These are phyloP conservation scores for Brachionus rubens DNA, from an alignment of 1,140 invertebrate genomes.

Conservation along the genomic window DNA sequence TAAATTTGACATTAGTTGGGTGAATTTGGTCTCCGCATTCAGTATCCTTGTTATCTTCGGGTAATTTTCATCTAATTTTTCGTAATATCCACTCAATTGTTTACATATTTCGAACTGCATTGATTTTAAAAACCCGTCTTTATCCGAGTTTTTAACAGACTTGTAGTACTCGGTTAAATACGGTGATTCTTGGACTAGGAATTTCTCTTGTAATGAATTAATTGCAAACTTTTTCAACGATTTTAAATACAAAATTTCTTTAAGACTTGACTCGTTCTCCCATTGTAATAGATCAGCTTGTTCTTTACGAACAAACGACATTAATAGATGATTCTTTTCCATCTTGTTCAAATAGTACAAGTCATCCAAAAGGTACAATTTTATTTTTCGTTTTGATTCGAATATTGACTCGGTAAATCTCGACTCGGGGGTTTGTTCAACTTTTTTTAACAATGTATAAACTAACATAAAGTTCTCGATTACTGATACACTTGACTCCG, in stretches of 20 bases:
- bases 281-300: conserved; percentile 44
- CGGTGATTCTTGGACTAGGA: background rate
- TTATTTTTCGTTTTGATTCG: conserved; percentile 9
- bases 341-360: conserved; percentile 29
- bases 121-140: background rate
- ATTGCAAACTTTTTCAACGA: conserved; percentile 43
- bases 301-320: conserved; percentile 35
- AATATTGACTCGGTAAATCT: background rate
- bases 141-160: background rate
- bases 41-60: background rate
- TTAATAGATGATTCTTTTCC: conserved; percentile 23
- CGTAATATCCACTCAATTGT: conserved; percentile 25
- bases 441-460: background rate
- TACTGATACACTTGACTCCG: background rate
- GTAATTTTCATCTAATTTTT: conserved; percentile 25
- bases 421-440: background rate
- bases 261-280: conserved; percentile 10
- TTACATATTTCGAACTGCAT: conserved; percentile 25
- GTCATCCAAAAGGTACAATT: conserved; percentile 22
- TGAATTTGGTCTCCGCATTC: conserved; percentile 23
- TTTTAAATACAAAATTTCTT: conserved; percentile 44
- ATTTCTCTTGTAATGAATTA: conserved; percentile 44
- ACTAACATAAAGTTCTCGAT: background rate
- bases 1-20: background rate
- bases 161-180: conserved; percentile 20